Evolutionary conservation across 2,888 invertebrate genomes (phyloP), one percentile per base, ranked within the genome.

Genomic region (Chesias legatella): DNA sequence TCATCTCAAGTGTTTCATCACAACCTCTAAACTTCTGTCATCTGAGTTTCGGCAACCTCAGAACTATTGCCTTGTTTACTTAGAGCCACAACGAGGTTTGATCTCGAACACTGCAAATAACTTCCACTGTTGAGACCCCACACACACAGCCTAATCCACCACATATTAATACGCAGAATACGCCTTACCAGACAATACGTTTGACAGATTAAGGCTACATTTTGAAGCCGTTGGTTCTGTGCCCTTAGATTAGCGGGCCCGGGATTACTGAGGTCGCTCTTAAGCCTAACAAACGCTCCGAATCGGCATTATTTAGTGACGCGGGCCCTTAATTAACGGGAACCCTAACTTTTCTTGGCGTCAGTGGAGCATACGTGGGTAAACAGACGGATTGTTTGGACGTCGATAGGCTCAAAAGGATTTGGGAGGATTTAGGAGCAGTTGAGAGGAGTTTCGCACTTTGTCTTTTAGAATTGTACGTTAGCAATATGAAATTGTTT

Each of bases 341-440:
- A 63, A 60, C 71, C 72, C 74, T 76, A 78, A 79, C 77, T 80
- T 80, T 78, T 75, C 79, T 69, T 78, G 79, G 76, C 80, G 63
- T 67, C 58, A 62, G 61, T 61, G 60, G 56, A 49, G 71, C 73
- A 61, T 69, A 62, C 62, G 71, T 71, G 57, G 58, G 64, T 58
- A 44, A 59, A 57, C 53, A 67, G 63, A 69, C 64, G 65, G 63
- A 74, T 78, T 74, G 75, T 72, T 77, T 71, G 69, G 75, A 71
- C 75, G 63, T 57, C 67, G 63, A 69, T 65, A 63, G 63, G 63
- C 63, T 63, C 62, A 60, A 66, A 63, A 56, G 65, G 70, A 67
- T 67, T 73, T 59, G 39, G 56, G 42, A 57, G 70, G 71, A 66
- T 72, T 70, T 60, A 56, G 51, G 44, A 40, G 45, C 59, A 60